A percentile compares a stretch with the other conserved stretches of the same genome.
Evolutionary conservation across 2,888 invertebrate species (phyloP).

Genomic region (Drosophila paranaensis): DNA sequence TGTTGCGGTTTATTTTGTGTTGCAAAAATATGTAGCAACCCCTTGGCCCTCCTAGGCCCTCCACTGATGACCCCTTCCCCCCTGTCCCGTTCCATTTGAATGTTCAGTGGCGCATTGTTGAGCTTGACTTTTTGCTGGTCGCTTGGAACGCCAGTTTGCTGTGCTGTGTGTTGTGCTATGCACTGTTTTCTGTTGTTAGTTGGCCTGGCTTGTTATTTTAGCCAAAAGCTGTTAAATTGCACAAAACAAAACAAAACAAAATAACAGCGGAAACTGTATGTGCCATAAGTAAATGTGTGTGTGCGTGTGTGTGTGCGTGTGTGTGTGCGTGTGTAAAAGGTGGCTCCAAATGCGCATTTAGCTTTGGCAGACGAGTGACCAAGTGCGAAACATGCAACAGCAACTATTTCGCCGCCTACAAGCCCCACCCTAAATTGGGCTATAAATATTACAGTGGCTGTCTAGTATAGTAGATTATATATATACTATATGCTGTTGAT

Average conservation of each 20-base stretch:
- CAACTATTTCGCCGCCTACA: constrained; percentile 27
- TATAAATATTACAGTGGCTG: constrained; percentile 70
- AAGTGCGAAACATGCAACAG: constrained; percentile 38
- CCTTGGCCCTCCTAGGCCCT: background rate
- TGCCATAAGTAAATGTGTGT: background rate
- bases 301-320: background rate
- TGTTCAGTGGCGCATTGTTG: constrained; percentile 64
- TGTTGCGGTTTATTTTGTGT: constrained; percentile 79
- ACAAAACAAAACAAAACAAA: constrained; percentile 76
- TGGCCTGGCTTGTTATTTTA: constrained; percentile 75
- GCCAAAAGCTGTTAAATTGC: constrained; percentile 80
- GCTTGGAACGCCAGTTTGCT: constrained; percentile 55
- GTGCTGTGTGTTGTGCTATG: constrained; percentile 24
- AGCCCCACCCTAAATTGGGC: constrained; percentile 24
- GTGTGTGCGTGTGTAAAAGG: constrained; percentile 14
- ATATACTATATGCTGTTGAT: constrained; percentile 30
- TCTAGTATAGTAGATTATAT: constrained; percentile 25
- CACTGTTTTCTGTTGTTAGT: constrained; percentile 37
- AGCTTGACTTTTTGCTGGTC: constrained; percentile 71
- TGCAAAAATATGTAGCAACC: constrained; percentile 68
- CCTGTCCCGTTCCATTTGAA: constrained; percentile 18
- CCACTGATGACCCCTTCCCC: too few relatives aligned
- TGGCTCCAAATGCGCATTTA: constrained; percentile 51
- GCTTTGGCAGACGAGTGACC: constrained; percentile 38
- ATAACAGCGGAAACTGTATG: constrained; percentile 18